phyloP scores from a whole-genome alignment of 1,140 invertebrate genomes.

The Hestina assimilis region DNA sequence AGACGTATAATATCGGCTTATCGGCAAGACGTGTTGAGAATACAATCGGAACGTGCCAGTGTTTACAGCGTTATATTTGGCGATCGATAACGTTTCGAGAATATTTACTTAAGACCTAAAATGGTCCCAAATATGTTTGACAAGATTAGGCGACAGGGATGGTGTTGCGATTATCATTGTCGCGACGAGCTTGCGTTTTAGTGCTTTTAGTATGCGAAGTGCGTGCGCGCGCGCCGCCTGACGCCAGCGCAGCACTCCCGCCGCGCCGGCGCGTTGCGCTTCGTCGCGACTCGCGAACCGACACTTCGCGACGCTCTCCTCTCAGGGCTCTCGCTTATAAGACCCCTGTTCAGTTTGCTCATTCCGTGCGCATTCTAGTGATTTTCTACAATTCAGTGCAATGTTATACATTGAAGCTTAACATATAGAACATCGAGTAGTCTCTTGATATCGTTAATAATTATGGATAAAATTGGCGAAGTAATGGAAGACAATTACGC shows the following conservation, averaged over 20 bases:
- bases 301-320: conserved; percentile 43
- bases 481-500: conserved; percentile 35
- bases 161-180: conserved; percentile 63
- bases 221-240: conserved; percentile 67
- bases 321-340: conserved; percentile 38
- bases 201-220: conserved; percentile 70
- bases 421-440: conserved; percentile 17
- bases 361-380: conserved; percentile 58
- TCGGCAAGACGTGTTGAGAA: conserved; percentile 43
- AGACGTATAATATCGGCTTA: conserved; percentile 28
- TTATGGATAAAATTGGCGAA: conserved; percentile 30
- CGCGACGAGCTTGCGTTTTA: conserved; percentile 43
- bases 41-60: conserved; percentile 50
- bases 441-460: conserved; percentile 9
- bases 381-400: conserved; percentile 53
- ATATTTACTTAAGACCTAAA: conserved; percentile 49
- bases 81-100: conserved; percentile 53
- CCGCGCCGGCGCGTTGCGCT: conserved; percentile 37
- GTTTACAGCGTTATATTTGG: conserved; percentile 59
- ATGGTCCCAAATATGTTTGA: conserved; percentile 56
- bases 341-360: conserved; percentile 32
- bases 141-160: conserved; percentile 58
- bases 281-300: conserved; percentile 38
- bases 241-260: conserved; percentile 56
- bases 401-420: conserved; percentile 46